phyloP scores from a whole-genome alignment of 2,113 vertebrate genomes.

The Lota lota region DNA sequence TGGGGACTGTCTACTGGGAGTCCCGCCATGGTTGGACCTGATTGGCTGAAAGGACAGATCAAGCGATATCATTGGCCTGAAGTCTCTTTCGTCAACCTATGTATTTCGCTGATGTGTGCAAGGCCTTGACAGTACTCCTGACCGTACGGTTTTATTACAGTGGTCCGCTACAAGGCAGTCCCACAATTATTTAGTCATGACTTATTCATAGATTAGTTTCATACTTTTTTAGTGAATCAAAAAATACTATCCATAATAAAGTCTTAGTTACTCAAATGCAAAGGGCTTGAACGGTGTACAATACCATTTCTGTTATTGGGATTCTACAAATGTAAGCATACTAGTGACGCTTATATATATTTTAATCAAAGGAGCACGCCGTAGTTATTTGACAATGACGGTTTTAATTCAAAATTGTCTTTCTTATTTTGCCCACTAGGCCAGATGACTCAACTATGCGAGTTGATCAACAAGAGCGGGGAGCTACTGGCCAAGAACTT shows the following conservation, averaged over 20 bases:
- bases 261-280: not conserved
- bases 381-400: not conserved
- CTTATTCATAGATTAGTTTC: not conserved
- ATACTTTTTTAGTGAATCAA: not conserved
- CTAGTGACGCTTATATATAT: not conserved
- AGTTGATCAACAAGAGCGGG: slow-evolving; percentile 98
- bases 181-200: not conserved
- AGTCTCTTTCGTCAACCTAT: slow-evolving; percentile 34
- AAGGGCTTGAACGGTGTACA: not conserved
- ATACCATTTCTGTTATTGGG: not conserved
- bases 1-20: slow-evolving; percentile 58
- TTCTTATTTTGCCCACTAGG: slow-evolving; percentile 65
- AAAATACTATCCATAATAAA: not conserved
- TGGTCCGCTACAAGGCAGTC: not conserved
- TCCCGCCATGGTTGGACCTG: slow-evolving; percentile 42
- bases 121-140: slow-evolving; percentile 69
- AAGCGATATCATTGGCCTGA: slow-evolving; percentile 42
- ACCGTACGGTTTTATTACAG: slow-evolving; percentile 37
- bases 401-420: not conserved
- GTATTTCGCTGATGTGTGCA: slow-evolving; percentile 29
- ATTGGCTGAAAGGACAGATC: slow-evolving; percentile 54
- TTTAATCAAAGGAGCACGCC: not conserved
- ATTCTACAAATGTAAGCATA: not conserved
- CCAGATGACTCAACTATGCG: slow-evolving; percentile 99
- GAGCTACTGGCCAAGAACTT: slow-evolving; percentile 98